Percentiles rank a stretch among this genome's conserved stretches.
These are phyloP conservation scores for Dryoscopus gambensis DNA, from an alignment of 2,113 vertebrate species.

Conservation along the genomic window DNA sequence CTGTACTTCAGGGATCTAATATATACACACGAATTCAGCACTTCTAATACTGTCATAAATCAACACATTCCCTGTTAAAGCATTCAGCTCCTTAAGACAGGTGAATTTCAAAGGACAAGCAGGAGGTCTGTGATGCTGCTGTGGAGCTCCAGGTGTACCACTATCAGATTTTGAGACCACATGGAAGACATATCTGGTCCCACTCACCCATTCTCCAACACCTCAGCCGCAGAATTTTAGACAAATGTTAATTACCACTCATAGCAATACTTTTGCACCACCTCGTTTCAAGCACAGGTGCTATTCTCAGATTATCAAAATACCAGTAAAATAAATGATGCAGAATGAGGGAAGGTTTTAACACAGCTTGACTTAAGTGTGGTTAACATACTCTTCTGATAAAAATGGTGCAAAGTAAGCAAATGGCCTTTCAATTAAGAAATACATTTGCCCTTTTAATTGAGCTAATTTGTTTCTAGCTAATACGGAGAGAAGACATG, in stretches of 20 bases:
- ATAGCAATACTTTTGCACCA: neutral
- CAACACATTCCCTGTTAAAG: neutral
- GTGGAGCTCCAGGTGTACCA: neutral
- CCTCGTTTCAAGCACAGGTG: neutral
- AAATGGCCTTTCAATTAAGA: neutral
- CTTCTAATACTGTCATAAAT: neutral
- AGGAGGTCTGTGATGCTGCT: neutral
- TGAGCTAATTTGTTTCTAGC: neutral
- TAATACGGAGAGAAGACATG: neutral
- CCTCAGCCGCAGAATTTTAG: neutral
- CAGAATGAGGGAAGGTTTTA: neutral
- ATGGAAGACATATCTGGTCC: neutral
- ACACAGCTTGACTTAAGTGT: neutral
- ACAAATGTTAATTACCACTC: neutral
- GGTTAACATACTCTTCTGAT: neutral
- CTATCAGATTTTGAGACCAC: neutral
- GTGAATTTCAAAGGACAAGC: neutral
- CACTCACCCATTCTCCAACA: neutral
- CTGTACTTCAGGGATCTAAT: neutral
- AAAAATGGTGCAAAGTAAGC: neutral
- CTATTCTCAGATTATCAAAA: neutral
- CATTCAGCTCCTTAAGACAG: neutral
- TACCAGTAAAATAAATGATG: neutral
- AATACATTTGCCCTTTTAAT: neutral
- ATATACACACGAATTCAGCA: neutral